Evolutionary conservation across 2,797 vertebrate species (phyloP).

Genomic region (Rhabdophis nuchalis): DNA sequence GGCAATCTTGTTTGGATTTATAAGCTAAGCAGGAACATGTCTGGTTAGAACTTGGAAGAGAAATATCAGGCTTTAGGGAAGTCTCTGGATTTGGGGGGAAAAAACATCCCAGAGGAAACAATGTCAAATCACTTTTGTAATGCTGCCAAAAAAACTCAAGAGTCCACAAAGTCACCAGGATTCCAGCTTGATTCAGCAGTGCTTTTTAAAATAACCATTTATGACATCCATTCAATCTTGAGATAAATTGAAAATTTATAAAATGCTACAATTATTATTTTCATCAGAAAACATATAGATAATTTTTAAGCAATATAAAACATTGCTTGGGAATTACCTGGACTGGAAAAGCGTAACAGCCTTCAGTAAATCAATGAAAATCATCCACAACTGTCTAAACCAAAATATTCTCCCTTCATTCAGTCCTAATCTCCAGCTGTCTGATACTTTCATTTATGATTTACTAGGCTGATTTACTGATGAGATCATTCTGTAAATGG

Average conservation of each 20-base stretch:
- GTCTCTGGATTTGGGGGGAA: neutral
- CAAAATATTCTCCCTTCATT: neutral
- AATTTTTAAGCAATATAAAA: slow-evolving; percentile 71
- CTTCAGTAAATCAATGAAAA: neutral
- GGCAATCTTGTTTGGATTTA: neutral
- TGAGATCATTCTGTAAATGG: neutral
- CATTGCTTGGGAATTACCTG: slow-evolving; percentile 60
- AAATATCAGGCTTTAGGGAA: neutral
- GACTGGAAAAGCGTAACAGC: slow-evolving; percentile 1
- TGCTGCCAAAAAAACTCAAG: neutral
- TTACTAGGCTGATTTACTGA: neutral
- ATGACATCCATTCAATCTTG: slow-evolving; percentile 72
- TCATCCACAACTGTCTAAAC: neutral
- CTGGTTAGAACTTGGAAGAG: neutral
- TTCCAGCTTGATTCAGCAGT: neutral
- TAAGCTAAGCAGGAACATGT: neutral
- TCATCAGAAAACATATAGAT: slow-evolving; percentile 70
- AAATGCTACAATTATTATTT: slow-evolving; percentile 72
- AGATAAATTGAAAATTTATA: slow-evolving; percentile 75
- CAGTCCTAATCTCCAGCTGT: neutral
- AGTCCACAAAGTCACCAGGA: neutral
- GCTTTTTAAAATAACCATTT: slow-evolving; percentile 67
- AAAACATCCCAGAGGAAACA: neutral
- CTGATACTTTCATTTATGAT: neutral
- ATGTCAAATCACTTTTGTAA: neutral